Conservation (phyloP, 2,113 vertebrate genomes). For the Eira barbara region DNA sequence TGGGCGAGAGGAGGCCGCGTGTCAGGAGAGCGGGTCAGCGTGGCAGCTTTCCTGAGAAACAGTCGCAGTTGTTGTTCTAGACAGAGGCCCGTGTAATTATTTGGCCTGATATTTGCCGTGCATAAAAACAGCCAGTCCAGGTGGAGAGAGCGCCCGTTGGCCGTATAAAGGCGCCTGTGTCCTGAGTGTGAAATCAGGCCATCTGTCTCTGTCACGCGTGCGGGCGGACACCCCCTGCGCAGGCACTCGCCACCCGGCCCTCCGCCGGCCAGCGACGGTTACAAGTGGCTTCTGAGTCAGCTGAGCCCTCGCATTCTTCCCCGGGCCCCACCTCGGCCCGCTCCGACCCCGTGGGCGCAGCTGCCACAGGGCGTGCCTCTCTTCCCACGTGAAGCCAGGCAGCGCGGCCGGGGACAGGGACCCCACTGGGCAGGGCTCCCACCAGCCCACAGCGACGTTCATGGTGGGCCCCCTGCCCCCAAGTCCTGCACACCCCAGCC, state of each 20-base stretch:
- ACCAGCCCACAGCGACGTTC: neutral
- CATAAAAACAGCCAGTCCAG: neutral
- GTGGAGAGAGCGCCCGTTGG: neutral
- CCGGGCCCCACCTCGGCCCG: neutral
- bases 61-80: neutral
- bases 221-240: neutral
- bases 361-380: neutral
- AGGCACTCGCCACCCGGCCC: neutral
- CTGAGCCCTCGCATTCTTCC: neutral
- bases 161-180: neutral
- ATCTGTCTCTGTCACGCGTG: slow-evolving; percentile 15
- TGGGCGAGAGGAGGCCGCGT: neutral
- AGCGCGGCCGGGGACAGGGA: neutral
- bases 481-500: neutral
- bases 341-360: neutral
- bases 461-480: neutral
- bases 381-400: neutral
- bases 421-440: neutral
- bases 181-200: neutral
- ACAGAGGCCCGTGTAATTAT: neutral
- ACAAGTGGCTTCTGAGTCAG: slow-evolving; percentile 49
- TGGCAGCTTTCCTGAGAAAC: neutral
- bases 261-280: neutral
- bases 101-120: neutral
- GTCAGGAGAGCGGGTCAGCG: neutral